Evolutionary conservation across 1,140 invertebrate species (phyloP).

Genomic region (Brachionus rotundiformis): DNA sequence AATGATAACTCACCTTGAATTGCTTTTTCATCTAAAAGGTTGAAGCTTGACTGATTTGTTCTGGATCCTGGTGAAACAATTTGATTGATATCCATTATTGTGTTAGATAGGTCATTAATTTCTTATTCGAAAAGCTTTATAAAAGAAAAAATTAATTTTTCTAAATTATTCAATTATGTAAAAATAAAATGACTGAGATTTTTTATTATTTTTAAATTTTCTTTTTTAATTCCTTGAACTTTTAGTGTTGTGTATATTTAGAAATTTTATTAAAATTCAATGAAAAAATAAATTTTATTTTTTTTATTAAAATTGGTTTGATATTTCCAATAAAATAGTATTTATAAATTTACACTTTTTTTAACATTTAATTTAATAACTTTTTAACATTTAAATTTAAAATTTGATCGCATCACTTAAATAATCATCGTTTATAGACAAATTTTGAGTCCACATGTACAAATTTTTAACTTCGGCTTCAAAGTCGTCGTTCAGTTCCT

Average conservation of each 20-base stretch:
- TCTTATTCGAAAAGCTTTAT: background rate
- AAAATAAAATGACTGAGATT: background rate
- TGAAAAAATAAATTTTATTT: background rate
- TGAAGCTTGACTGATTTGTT: constrained; percentile 18
- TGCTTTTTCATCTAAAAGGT: constrained; percentile 14
- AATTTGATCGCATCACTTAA: background rate
- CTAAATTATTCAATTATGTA: background rate
- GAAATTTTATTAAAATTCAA: too few relatives aligned
- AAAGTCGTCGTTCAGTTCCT: constrained; percentile 38
- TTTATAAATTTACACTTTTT: background rate
- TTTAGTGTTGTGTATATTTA: background rate
- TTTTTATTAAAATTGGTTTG: background rate
- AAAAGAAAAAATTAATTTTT: background rate
- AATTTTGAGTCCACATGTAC: constrained; percentile 50
- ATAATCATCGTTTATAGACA: constrained; percentile 47
- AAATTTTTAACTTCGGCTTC: constrained; percentile 44
- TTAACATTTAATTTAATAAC: background rate
- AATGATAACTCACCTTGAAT: too few relatives aligned
- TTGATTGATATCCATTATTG: constrained; percentile 6
- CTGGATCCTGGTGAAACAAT: constrained; percentile 26
- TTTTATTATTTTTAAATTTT: background rate
- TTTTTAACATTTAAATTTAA: background rate
- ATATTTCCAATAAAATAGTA: background rate
- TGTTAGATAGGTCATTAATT: background rate
- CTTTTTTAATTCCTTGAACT: background rate